Base-by-base conservation (phyloP, 2,113 vertebrate species). In the Ictidomys tridecemlineatus region DNA sequence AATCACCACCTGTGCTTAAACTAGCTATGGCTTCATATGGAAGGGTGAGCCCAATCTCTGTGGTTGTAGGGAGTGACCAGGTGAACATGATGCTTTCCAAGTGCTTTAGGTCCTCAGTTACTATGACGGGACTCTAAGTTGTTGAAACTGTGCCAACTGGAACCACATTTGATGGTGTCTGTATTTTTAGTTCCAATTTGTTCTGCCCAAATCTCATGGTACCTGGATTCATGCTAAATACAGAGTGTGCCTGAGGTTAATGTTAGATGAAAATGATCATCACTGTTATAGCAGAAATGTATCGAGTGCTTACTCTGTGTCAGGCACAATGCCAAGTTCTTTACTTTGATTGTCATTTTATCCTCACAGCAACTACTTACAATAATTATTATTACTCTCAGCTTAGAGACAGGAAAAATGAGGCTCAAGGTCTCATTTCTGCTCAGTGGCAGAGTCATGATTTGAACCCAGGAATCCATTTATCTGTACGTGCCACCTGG, bases 341-440 rank as follows among this genome's bases (percentile, higher is more conserved):
- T 96, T 74, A n/a, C 30, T 18, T 93, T n/a, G 37, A 37, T 90
- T 20, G 26, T 85, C 42, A n/a, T 80, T 93, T 96, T 85, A 80
- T 89, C 16, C 8, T 90, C 17, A 58, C 24, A 78, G 37, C 53
- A 86, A 48, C 56, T 78, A 83, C 26, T 89, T 58, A 67, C 8
- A 34, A 45, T 80, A n/a, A 79, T 92, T 76, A n/a, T 39, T 74
- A 12, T 94, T 78, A 89, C 12, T 45, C 45, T 39, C 53, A 69
- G 70, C 93, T 91, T 72, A 67, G 7, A 92, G 82, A 63, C 67
- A 77, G 92, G 70, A 78, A 79, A 92, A 96, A 72, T n/a, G 65
- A 92, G 77, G 51, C 39, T 95, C 80, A 30, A 83, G 45, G 42
- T 45, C 88, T 87, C 24, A 72, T 30, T 94, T 95, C 42, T 82